Conservation (phyloP, 2,113 vertebrate species). For the Nyctibius bracteatus region DNA sequence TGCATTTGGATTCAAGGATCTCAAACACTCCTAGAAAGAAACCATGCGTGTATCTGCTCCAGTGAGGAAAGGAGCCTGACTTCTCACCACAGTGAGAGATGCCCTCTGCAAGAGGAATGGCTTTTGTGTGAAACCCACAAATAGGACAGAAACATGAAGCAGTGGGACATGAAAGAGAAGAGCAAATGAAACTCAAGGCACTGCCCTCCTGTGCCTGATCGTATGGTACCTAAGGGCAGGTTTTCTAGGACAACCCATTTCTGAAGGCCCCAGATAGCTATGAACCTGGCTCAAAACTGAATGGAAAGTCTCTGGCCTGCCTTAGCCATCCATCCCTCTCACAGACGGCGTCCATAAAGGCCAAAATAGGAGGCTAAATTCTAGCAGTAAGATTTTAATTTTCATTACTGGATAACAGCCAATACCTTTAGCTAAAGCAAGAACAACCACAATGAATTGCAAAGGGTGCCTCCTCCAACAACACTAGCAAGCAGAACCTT, state of each 20-base stretch:
- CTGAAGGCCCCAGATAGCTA: background rate
- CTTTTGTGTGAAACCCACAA: background rate
- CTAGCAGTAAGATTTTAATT: background rate
- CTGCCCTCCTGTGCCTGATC: background rate
- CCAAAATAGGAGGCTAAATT: background rate
- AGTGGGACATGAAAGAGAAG: background rate
- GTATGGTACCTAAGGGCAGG: background rate
- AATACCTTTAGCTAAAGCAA: background rate
- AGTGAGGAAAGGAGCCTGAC: background rate
- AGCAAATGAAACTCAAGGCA: background rate
- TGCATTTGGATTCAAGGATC: background rate
- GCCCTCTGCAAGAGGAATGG: background rate
- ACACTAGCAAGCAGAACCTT: background rate
- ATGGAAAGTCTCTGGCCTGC: background rate
- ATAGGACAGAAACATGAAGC: background rate
- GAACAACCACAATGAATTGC: background rate
- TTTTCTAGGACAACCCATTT: background rate
- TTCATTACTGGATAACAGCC: background rate
- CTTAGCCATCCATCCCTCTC: background rate
- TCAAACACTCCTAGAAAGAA: background rate
- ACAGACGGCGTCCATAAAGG: background rate
- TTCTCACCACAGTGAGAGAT: background rate
- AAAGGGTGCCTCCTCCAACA: background rate
- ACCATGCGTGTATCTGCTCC: background rate
- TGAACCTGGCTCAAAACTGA: background rate